These are phyloP conservation scores for Acropora yongei DNA, from an alignment of 64 coral and sea anemone species.

Conservation along the genomic window DNA sequence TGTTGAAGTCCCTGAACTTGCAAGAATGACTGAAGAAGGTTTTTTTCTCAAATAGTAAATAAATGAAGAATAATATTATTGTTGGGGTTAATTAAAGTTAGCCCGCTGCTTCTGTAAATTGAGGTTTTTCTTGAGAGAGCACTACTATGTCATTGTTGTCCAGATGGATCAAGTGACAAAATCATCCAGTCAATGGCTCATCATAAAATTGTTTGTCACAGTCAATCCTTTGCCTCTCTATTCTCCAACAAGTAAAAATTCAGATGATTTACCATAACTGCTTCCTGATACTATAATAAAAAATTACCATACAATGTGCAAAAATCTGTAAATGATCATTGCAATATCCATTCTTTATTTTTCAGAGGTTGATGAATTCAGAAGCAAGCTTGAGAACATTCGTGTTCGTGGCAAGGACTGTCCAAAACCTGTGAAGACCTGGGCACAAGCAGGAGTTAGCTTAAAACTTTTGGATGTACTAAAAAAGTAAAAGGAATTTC, in stretches of 20 bases:
- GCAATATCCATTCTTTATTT: neutral
- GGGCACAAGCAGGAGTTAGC: conserved; percentile 75
- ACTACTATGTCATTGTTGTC: no score
- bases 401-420: conserved; percentile 70
- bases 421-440: conserved; percentile 79
- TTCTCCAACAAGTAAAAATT: no score
- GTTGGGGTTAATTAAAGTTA: no score
- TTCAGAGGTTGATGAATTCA: conserved; percentile 55
- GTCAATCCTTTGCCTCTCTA: no score
- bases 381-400: conserved; percentile 53
- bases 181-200: no score
- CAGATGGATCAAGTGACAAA: no score
- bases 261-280: no score
- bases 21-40: conserved; percentile 97
- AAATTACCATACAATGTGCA: no score
- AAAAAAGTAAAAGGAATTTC: conserved; percentile 45
- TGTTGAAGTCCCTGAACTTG: conserved; percentile 96
- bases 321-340: neutral
- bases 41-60: neutral
- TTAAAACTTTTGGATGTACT: conserved; percentile 71
- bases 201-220: no score
- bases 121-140: neutral
- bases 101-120: no score
- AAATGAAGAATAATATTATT: no score
- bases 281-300: no score